Evolutionary conservation across 2,113 vertebrate genomes (phyloP).

Genomic region (Cheilinus undulatus): DNA sequence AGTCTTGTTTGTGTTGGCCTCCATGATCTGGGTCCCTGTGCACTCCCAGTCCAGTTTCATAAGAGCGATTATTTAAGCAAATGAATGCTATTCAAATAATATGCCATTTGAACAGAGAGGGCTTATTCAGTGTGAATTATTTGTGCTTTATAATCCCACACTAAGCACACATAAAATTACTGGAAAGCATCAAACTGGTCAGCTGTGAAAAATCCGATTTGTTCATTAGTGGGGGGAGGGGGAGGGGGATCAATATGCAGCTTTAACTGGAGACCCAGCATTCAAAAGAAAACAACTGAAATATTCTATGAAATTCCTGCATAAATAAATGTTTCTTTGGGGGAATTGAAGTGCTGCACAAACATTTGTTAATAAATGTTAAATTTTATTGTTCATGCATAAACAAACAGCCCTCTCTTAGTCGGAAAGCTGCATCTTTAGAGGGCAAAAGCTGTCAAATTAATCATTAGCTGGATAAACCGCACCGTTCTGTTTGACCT

Average conservation of each 20-base stretch:
- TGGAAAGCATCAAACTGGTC: conserved; percentile 87
- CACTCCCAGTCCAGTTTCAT: conserved; percentile 78
- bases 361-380: conserved; percentile 61
- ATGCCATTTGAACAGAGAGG: conserved; percentile 82
- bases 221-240: conserved; percentile 78
- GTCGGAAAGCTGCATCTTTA: conserved; percentile 47
- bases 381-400: conserved; percentile 29
- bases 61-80: conserved; percentile 86
- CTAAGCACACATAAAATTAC: conserved; percentile 87
- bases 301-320: conserved; percentile 9
- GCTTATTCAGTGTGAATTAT: conserved; percentile 85
- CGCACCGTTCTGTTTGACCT: conserved; percentile 63
- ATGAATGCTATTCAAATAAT: conserved; percentile 86
- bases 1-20: conserved; percentile 82
- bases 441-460: conserved; percentile 69
- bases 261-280: conserved; percentile 65
- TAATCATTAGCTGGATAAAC: conserved; percentile 71
- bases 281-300: conserved; percentile 56
- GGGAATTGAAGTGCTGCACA: conserved; percentile 33
- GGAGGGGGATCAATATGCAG: conserved; percentile 78
- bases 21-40: conserved; percentile 58
- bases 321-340: conserved; percentile 25
- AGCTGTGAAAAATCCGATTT: conserved; percentile 88
- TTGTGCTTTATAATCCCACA: conserved; percentile 87
- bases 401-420: conserved; percentile 55